These are phyloP conservation scores for Aphis gossypii DNA, from an alignment of 1,140 invertebrate genomes.

Conservation along the genomic window DNA sequence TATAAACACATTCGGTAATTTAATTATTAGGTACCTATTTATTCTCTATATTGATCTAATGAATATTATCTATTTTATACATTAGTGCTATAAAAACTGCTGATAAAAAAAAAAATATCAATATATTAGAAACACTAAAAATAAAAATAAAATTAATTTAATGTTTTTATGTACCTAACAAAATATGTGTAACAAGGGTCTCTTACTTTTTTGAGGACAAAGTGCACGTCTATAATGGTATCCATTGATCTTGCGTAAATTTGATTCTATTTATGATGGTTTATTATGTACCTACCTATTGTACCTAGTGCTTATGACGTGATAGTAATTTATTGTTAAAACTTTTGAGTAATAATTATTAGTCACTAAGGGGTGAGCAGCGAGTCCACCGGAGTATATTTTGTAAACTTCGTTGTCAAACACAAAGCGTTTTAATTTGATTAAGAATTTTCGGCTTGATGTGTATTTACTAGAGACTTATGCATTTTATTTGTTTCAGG, in stretches of 20 bases:
- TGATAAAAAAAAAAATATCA: neutral
- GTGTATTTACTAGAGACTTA: neutral
- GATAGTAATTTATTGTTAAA: neutral
- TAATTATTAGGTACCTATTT: neutral
- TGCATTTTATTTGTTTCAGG: constrained; percentile 19
- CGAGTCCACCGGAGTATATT: neutral
- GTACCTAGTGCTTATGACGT: too few relatives aligned
- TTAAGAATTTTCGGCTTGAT: neutral
- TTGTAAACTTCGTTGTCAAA: constrained; percentile 11
- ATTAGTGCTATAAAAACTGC: too few relatives aligned
- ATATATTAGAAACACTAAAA: too few relatives aligned
- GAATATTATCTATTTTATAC: neutral
- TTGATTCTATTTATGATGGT: neutral
- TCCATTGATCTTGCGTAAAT: neutral
- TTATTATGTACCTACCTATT: neutral
- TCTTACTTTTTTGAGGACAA: neutral
- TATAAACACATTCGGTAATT: too few relatives aligned
- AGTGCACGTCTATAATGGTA: neutral
- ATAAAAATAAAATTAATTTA: neutral
- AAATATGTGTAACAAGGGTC: neutral
- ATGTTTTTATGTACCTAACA: neutral
- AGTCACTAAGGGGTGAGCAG: neutral
- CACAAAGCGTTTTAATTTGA: constrained; percentile 15
- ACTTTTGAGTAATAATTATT: constrained; percentile 10
- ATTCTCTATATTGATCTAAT: neutral